Evolutionary conservation across 2,888 invertebrate genomes (phyloP).

Genomic region (Andrena fulva): DNA sequence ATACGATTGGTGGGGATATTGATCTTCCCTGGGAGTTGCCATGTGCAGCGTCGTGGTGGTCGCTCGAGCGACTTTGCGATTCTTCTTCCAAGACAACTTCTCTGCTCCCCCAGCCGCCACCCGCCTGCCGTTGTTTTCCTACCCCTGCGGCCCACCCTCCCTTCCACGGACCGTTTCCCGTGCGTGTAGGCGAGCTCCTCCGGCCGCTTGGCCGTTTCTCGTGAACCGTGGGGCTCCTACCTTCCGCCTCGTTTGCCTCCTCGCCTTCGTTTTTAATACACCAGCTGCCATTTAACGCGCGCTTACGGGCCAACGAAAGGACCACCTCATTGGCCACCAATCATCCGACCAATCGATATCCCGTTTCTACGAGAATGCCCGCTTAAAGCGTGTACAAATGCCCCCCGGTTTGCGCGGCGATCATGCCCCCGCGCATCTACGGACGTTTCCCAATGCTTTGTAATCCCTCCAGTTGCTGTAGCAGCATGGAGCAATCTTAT

Average conservation of each 20-base stretch:
- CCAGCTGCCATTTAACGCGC: constrained; percentile 17
- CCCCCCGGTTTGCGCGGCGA: no score
- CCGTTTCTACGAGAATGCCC: constrained; percentile 22
- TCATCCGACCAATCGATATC: constrained; percentile 66
- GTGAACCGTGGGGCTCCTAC: background rate
- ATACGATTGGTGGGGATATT: constrained; percentile 80
- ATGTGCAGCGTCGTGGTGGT: constrained; percentile 70
- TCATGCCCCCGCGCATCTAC: no score
- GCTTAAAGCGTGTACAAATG: no score
- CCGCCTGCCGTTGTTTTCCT: constrained; percentile 32
- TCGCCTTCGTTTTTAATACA: background rate
- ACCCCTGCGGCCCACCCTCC: background rate
- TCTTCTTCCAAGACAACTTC: constrained; percentile 65
- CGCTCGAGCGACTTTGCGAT: constrained; percentile 70
- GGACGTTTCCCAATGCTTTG: no score
- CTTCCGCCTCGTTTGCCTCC: background rate
- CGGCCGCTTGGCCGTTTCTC: background rate
- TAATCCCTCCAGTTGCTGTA: no score
- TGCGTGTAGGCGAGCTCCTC: background rate
- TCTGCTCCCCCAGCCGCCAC: no score
- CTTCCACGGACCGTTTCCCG: background rate
- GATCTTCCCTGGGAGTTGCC: constrained; percentile 80
- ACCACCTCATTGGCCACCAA: constrained; percentile 48
- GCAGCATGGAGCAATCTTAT: no score
- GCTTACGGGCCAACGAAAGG: constrained; percentile 24